Percentiles rank a stretch among this genome's conserved stretches.
Conservation (phyloP, 2,888 invertebrate species). For the Cheilosia impressa region DNA sequence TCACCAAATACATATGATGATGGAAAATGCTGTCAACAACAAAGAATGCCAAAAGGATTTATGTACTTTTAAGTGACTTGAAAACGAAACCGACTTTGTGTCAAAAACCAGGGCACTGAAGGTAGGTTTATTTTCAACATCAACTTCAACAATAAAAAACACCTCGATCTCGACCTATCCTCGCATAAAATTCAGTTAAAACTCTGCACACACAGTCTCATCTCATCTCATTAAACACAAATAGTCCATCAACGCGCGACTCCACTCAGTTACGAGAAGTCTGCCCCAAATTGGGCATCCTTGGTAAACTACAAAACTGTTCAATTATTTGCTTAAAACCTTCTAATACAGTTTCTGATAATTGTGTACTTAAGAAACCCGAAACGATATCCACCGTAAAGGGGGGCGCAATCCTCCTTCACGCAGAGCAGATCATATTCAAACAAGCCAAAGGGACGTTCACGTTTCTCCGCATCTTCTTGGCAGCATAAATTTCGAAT, state of each 20-base stretch:
- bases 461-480: not conserved
- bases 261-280: not conserved
- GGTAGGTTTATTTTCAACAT: no score
- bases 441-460: constrained; percentile 39
- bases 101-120: no score
- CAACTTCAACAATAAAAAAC: not conserved
- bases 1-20: no score
- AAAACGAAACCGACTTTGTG: no score
- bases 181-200: not conserved
- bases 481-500: constrained; percentile 52
- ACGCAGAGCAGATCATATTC: constrained; percentile 46
- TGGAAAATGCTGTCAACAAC: no score
- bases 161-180: not conserved
- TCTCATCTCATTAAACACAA: not conserved
- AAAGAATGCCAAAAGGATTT: no score
- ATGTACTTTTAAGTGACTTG: no score
- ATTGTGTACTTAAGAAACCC: constrained; percentile 70
- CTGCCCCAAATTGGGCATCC: constrained; percentile 16
- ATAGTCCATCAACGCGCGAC: not conserved
- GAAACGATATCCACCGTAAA: constrained; percentile 34
- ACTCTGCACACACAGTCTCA: not conserved
- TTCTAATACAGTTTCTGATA: constrained; percentile 62
- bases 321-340: constrained; percentile 72
- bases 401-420: constrained; percentile 5
- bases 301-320: constrained; percentile 48